Evolutionary conservation across 2,888 invertebrate genomes (phyloP).

Genomic region (Anoplius nigerrimus): DNA sequence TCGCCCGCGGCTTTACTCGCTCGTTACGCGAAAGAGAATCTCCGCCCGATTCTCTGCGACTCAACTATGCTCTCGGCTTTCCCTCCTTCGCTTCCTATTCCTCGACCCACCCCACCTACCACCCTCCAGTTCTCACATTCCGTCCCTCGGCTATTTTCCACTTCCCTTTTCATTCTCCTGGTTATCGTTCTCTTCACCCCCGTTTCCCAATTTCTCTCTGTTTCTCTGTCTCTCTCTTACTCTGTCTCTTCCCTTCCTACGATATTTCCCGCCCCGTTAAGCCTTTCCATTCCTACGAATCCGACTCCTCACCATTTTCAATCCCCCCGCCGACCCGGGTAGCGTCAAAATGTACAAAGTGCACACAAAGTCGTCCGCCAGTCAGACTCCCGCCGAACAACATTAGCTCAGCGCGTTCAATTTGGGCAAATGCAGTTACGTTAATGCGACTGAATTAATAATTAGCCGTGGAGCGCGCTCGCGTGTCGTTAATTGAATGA

Average conservation of each 20-base stretch:
- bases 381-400: too few species aligned
- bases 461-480: neutral
- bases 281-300: neutral
- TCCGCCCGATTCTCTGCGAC: neutral
- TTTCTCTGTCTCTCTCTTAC: conserved; percentile 8
- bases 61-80: too few species aligned
- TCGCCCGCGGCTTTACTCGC: conserved; percentile 24
- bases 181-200: conserved; percentile 6
- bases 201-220: conserved; percentile 21
- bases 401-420: too few species aligned
- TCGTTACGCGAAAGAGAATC: conserved; percentile 23
- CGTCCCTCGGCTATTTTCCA: conserved; percentile 13
- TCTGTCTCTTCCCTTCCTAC: neutral
- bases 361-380: too few species aligned
- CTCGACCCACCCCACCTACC: conserved; percentile 8
- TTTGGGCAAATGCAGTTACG: too few species aligned
- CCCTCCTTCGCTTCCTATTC: neutral
- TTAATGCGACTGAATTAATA: neutral
- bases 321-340: neutral
- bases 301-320: neutral
- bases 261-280: neutral
- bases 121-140: conserved; percentile 7
- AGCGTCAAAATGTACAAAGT: too few species aligned
- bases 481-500: neutral
- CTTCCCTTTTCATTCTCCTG: conserved; percentile 10